These are phyloP conservation scores for Anas acuta DNA, from an alignment of 2,797 vertebrate genomes.

Conservation along the genomic window DNA sequence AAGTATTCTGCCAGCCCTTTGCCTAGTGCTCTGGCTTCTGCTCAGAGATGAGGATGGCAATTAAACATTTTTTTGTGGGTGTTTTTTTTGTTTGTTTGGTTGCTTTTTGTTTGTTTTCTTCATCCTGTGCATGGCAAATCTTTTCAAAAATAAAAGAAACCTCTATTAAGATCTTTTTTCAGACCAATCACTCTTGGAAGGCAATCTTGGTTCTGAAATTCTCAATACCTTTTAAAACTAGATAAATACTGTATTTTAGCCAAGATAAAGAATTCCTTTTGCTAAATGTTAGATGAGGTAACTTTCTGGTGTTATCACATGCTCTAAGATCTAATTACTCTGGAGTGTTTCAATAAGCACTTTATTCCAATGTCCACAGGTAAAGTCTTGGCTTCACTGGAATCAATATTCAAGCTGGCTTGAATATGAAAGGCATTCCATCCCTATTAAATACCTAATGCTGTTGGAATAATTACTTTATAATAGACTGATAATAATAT, in stretches of 20 bases:
- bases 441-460: neutral
- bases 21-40: constrained; percentile 18
- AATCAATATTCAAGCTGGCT: constrained; percentile 12
- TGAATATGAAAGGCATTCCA: constrained; percentile 18
- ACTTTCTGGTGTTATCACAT: constrained; percentile 26
- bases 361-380: constrained; percentile 18
- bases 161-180: constrained; percentile 13
- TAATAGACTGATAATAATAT: neutral
- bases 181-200: constrained; percentile 38
- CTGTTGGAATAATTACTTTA: neutral
- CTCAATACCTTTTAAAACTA: constrained; percentile 19
- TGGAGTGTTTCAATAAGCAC: neutral
- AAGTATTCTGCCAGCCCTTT: constrained; percentile 1
- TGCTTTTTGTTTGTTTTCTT: neutral
- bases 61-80: neutral
- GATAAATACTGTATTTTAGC: constrained; percentile 30
- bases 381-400: neutral
- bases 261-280: constrained; percentile 54
- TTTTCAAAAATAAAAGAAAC: constrained; percentile 10
- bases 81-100: neutral
- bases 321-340: neutral
- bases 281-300: constrained; percentile 24
- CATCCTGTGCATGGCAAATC: neutral
- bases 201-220: neutral
- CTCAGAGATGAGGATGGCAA: constrained; percentile 30